Conservation (phyloP, 53 echinoderm and acorn worm genomes). For the Paelopatides confundens region DNA sequence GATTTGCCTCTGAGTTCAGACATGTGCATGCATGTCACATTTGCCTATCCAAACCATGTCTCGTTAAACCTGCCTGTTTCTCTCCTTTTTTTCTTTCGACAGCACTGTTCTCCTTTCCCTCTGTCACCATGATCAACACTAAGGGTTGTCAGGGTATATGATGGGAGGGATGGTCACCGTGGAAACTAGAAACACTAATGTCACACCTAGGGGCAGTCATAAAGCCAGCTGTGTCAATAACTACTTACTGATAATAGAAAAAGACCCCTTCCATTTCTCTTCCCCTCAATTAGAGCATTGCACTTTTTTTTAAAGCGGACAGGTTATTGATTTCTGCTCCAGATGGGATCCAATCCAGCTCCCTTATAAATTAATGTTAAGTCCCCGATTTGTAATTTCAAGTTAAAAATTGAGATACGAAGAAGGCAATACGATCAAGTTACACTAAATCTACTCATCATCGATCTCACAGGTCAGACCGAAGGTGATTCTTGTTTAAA, state of each 20-base stretch:
- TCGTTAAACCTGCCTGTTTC: neutral
- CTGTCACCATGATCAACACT: neutral
- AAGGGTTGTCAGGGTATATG: neutral
- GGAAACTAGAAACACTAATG: neutral
- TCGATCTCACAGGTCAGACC: no score
- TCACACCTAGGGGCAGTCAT: neutral
- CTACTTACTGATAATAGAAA: neutral
- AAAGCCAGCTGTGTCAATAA: conserved; percentile 37
- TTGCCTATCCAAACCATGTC: neutral
- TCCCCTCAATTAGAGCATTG: conserved; percentile 3
- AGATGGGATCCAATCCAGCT: neutral
- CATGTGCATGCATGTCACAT: neutral
- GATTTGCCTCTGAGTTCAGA: neutral
- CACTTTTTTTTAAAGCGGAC: neutral
- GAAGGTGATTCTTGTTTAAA: no score
- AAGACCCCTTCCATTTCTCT: neutral
- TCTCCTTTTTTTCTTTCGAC: no score
- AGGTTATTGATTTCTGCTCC: neutral
- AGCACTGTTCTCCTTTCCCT: neutral
- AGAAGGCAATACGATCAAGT: no score
- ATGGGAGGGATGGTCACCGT: neutral
- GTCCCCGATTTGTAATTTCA: no score
- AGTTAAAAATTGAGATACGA: no score
- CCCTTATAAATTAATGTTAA: neutral
- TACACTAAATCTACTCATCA: no score